phyloP scores from a whole-genome alignment of 64 coral and sea anemone species.

The Exaiptasia diaphana region DNA sequence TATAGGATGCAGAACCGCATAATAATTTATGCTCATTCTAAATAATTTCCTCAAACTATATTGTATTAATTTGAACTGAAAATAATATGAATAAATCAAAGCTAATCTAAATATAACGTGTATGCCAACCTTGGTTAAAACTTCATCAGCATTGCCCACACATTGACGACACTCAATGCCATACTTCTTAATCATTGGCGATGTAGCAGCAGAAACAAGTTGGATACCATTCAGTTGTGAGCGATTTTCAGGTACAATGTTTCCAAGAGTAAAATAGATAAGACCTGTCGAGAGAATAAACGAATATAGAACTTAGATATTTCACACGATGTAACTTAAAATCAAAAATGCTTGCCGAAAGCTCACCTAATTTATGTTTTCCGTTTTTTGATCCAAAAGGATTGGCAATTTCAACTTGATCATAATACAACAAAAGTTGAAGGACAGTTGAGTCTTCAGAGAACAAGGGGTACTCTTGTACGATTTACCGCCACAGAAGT shows the following conservation, averaged over 20 bases:
- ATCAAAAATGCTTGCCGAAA: no score
- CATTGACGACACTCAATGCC: no score
- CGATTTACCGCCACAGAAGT: constrained; percentile 37
- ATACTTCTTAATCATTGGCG: constrained; percentile 43
- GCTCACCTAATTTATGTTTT: constrained; percentile 65
- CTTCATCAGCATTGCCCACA: no score
- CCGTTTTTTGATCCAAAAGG: constrained; percentile 45
- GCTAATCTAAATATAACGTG: no score
- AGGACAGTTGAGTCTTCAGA: constrained; percentile 47
- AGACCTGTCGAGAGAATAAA: no score
- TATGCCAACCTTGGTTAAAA: no score
- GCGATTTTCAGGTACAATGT: constrained; percentile 54
- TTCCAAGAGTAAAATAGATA: constrained; percentile 60
- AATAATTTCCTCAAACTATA: no score
- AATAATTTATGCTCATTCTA: no score
- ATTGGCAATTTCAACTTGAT: constrained; percentile 64
- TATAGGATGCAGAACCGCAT: no score
- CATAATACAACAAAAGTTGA: constrained; percentile 65
- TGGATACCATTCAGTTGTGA: constrained; percentile 62
- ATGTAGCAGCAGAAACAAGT: constrained; percentile 8
- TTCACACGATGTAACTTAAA: background rate
- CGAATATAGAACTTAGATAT: background rate
- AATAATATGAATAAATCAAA: no score
- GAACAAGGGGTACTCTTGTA: constrained; percentile 35
- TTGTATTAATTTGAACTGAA: no score